Conservation (phyloP, 1,140 invertebrate genomes). For the Saccostrea echinata region DNA sequence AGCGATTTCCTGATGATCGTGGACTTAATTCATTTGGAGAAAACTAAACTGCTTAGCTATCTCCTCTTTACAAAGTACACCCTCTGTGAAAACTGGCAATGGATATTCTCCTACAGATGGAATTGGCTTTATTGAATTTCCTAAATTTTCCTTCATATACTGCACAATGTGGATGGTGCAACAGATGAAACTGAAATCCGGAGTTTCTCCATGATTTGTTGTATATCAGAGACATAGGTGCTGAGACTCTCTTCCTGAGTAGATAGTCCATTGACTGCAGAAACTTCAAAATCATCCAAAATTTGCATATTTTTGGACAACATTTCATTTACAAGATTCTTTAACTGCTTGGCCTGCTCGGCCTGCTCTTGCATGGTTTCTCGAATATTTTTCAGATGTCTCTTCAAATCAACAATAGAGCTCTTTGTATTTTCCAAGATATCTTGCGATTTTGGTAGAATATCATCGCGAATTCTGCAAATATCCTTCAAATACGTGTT, state of each 20-base stretch:
- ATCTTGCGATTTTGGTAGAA: background rate
- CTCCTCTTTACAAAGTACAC: background rate
- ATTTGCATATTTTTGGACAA: background rate
- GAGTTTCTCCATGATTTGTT: background rate
- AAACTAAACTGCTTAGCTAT: background rate
- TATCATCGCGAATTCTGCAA: background rate
- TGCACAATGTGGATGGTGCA: background rate
- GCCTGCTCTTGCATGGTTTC: background rate
- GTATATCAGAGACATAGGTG: background rate
- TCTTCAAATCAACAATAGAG: background rate
- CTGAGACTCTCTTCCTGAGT: background rate
- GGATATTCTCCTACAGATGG: background rate
- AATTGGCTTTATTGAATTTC: background rate
- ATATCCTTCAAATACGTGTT: background rate
- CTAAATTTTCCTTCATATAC: background rate
- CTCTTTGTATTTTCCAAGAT: background rate
- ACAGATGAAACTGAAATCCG: background rate
- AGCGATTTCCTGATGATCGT: too few species aligned
- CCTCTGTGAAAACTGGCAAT: background rate
- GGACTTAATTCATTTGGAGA: too few species aligned
- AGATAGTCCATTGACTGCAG: background rate
- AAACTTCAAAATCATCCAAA: background rate
- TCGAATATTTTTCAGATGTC: background rate
- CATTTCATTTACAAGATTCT: background rate
- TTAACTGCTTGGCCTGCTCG: background rate